phyloP scores from a whole-genome alignment of 2,888 invertebrate genomes.

The Ditula angustiorana region DNA sequence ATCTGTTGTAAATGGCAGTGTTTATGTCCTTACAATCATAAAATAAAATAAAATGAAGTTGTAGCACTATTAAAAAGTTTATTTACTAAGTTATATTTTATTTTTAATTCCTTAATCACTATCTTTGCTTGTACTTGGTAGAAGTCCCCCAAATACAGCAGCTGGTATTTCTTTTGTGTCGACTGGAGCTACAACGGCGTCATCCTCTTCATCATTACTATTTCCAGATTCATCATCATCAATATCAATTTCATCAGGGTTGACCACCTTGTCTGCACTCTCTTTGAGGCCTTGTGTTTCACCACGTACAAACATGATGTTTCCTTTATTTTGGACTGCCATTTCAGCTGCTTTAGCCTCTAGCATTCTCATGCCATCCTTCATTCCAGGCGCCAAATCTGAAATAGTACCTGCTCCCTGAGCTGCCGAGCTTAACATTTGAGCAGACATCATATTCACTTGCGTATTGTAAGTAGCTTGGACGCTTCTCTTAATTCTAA shows the following conservation, averaged over 20 bases:
- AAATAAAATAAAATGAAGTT: constrained; percentile 55
- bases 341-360: constrained; percentile 93
- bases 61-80: constrained; percentile 60
- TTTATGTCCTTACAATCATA: background rate
- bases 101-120: constrained; percentile 41
- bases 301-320: constrained; percentile 95
- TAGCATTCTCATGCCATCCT: constrained; percentile 95
- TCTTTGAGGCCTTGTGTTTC: constrained; percentile 91
- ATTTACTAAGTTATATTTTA: constrained; percentile 54
- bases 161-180: constrained; percentile 94
- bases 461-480: constrained; percentile 99
- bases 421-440: constrained; percentile 94
- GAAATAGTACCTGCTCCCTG: constrained; percentile 88
- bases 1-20: too few species aligned
- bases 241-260: constrained; percentile 96
- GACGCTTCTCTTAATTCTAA: constrained; percentile 98
- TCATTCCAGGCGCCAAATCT: constrained; percentile 90
- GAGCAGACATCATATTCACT: constrained; percentile 99
- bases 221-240: constrained; percentile 91
- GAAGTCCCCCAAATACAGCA: constrained; percentile 95
- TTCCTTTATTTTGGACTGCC: constrained; percentile 83
- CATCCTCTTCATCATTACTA: constrained; percentile 85
- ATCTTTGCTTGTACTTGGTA: constrained; percentile 61
- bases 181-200: constrained; percentile 88
- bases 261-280: constrained; percentile 88